Percentiles rank a stretch among this genome's conserved stretches.
Conservation (phyloP, 2,113 vertebrate genomes). For the Ovis canadensis region DNA sequence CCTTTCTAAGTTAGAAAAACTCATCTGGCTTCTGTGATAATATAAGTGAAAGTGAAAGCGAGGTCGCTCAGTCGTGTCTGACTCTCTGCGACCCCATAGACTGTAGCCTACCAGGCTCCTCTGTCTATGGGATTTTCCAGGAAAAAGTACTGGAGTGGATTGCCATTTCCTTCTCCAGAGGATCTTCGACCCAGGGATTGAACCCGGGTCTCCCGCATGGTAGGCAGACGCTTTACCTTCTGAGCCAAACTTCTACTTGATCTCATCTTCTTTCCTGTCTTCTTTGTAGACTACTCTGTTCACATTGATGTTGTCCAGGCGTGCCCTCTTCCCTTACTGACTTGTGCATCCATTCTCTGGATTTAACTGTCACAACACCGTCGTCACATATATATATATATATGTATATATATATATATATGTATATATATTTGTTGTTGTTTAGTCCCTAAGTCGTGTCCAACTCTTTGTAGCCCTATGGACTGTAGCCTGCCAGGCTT, state of each 20-base stretch:
- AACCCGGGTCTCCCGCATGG: rapidly evolving
- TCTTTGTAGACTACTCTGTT: background rate
- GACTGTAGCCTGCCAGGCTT: background rate
- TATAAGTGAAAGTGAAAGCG: too few species aligned
- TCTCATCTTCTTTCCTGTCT: background rate
- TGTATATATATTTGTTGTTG: background rate
- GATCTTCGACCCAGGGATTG: too few species aligned
- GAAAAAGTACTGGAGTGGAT: too few species aligned
- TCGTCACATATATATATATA: background rate
- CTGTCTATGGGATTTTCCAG: too few species aligned
- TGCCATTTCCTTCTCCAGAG: too few species aligned
- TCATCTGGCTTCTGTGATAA: background rate
- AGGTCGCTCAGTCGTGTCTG: too few species aligned
- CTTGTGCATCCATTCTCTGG: background rate
- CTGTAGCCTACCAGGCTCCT: too few species aligned
- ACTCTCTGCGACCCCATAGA: too few species aligned
- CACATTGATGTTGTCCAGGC: background rate
- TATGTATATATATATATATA: background rate
- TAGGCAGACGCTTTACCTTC: too few species aligned
- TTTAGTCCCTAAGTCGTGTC: background rate
- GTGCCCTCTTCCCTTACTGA: background rate
- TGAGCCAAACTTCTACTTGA: background rate
- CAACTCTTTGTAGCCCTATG: background rate
- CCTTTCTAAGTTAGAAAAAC: background rate
- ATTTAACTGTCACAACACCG: background rate